These are phyloP conservation scores for Colletes collaris DNA, from an alignment of 2,888 invertebrate species.

Conservation along the genomic window DNA sequence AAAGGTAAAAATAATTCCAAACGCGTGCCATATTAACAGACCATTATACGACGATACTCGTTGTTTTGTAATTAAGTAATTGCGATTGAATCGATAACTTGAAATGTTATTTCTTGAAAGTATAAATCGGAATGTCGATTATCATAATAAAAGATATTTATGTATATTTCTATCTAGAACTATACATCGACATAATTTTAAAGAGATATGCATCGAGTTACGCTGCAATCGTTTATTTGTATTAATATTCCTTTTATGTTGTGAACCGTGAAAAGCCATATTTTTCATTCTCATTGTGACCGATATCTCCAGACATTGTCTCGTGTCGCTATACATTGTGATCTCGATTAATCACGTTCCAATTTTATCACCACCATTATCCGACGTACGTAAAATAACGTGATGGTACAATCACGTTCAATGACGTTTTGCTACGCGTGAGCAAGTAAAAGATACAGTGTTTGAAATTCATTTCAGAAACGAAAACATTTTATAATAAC, in stretches of 20 bases:
- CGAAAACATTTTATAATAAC: neutral
- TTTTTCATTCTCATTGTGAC: neutral
- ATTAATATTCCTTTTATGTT: neutral
- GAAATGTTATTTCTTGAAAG: neutral
- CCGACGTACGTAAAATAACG: neutral
- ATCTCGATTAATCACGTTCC: neutral
- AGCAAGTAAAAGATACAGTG: neutral
- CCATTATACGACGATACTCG: neutral
- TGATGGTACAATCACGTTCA: too few relatives aligned
- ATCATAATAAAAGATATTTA: neutral
- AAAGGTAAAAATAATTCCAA: slow-evolving; percentile 17
- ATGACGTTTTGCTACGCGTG: too few relatives aligned
- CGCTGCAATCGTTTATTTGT: neutral
- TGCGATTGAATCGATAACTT: neutral
- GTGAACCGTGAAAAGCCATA: neutral
- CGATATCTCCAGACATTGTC: neutral
- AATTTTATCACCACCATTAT: slow-evolving; percentile 1
- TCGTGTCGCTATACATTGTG: neutral
- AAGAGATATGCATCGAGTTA: neutral
- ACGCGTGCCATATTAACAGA: neutral
- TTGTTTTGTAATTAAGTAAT: neutral
- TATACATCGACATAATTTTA: neutral
- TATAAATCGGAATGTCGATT: too few relatives aligned
- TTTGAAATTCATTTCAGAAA: neutral
- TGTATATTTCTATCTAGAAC: slow-evolving; percentile 15